Base-by-base conservation (phyloP, 2,113 vertebrate genomes). In the Phocoena phocoena region DNA sequence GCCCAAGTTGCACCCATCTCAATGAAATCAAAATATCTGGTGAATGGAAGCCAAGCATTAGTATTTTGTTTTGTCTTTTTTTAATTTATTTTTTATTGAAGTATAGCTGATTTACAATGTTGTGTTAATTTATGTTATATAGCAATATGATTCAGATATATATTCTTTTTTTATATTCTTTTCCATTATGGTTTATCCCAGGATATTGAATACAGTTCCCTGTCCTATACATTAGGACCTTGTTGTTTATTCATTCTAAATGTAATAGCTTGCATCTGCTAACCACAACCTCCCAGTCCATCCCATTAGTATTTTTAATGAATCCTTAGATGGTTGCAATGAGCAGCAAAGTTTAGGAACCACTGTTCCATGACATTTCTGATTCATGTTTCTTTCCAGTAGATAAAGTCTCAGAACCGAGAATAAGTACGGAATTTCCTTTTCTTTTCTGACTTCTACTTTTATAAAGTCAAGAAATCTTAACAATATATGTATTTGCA, bases 11-110 rank as follows among this genome's bases (percentile, higher is more conserved):
- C 74, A 80, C 55, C 28, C 38, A 87, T 70, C 26, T 6, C 62
- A 95, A 67, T 96, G 96, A 96, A 96, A 76, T 92, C 21, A 50
- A 36, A 77, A 67, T 86, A 77, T 87, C 36, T 70, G 38, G 14
- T 26, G 68, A 20, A 6, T 95, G n/a, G 33, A 31, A 93, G 26
- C 3, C 31, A 80, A 82, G 21, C 38, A 77, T 88, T 41, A 50
- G 18, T 33, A 21, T 53, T 53, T 53, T 47, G 11, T 77, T 77
- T 77, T 33, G 18, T 53, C 28, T 21, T 77, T 53, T 53, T 12
- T 62, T 26, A 3, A 33, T 77, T 53, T 31, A 76, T 47, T 47
- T 44, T 77, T 53, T 53, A 53, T 21, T 77, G 74, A 33, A 18
- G 28, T 77, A 77, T 50, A 77, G 74, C 28, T 77, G 31, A 77